Evolutionary conservation across 2,888 invertebrate species (phyloP).

Genomic region (Tolmerus cingulatus): DNA sequence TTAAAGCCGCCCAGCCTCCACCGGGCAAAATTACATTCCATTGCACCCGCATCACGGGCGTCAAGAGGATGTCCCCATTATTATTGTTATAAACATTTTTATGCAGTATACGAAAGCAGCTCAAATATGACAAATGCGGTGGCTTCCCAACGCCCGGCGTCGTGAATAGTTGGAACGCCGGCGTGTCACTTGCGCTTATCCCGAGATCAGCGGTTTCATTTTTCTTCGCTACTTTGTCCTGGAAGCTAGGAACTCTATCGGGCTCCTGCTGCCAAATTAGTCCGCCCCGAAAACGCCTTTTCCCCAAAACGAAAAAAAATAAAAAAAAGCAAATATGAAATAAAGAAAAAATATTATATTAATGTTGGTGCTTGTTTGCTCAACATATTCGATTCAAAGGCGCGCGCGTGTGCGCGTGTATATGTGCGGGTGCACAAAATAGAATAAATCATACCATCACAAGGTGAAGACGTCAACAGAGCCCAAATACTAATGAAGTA

Average conservation of each 20-base stretch:
- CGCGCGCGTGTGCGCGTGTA: not conserved
- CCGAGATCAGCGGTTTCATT: slow-evolving; percentile 25
- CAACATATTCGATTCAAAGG: slow-evolving; percentile 3
- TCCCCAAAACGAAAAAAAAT: not conserved
- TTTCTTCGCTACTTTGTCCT: not conserved
- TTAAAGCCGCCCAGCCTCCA: not conserved
- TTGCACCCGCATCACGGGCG: slow-evolving; percentile 1
- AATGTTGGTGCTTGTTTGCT: slow-evolving; percentile 21
- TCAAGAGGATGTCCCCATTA: slow-evolving; percentile 25
- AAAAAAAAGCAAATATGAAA: not conserved
- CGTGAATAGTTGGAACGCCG: slow-evolving; percentile 10
- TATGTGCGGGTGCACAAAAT: not conserved
- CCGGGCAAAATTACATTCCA: slow-evolving; percentile 21
- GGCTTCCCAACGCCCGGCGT: slow-evolving; percentile 15
- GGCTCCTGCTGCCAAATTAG: slow-evolving; percentile 27
- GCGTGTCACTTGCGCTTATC: slow-evolving; percentile 18
- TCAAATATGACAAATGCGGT: slow-evolving; percentile 37
- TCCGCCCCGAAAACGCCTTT: slow-evolving; percentile 23
- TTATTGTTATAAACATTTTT: not conserved
- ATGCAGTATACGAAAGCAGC: slow-evolving; percentile 10
- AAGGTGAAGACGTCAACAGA: slow-evolving; percentile 41
- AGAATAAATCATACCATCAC: slow-evolving; percentile 12
- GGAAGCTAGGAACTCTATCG: not conserved
- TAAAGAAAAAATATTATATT: not conserved
- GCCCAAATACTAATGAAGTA: slow-evolving; percentile 36